phyloP scores from a whole-genome alignment of 2,797 vertebrate species.

The Lepus townsendii region DNA sequence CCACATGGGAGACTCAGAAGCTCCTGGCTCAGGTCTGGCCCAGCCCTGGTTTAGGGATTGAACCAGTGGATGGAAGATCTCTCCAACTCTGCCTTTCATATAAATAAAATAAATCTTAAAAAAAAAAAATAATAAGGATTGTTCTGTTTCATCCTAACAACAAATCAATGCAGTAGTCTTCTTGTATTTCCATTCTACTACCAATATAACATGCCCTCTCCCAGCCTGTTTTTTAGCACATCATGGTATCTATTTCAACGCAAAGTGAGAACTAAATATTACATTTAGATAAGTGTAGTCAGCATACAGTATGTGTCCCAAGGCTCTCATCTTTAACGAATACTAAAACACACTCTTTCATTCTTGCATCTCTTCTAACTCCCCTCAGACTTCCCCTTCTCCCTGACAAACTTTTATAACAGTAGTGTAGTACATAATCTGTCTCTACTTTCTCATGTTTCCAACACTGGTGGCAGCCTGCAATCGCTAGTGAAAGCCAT shows the following conservation, averaged over 20 bases:
- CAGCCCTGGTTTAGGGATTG: no score
- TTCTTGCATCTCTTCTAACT: background rate
- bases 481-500: background rate
- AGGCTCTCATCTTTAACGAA: background rate
- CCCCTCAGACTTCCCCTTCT: background rate
- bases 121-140: background rate
- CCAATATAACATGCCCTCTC: background rate
- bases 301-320: background rate
- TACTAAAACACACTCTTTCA: background rate
- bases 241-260: background rate
- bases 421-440: background rate
- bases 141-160: background rate
- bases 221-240: conserved; percentile 12
- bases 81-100: no score
- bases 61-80: no score
- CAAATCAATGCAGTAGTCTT: background rate
- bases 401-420: background rate
- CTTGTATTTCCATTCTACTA: background rate
- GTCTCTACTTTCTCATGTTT: background rate
- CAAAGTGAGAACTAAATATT: background rate
- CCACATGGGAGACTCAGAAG: no score
- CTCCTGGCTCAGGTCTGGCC: no score
- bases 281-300: background rate
- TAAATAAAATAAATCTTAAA: no score
- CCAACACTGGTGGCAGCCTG: background rate